Evolutionary conservation across 2,113 vertebrate genomes (phyloP).

Genomic region (Ovis aries): ARS-UI_Ramb_v3.0 NC_056071.1:31894001-31894500

Average conservation of each 20-base stretch:
- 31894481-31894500: conserved; percentile 50
- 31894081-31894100: background rate
- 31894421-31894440: background rate
- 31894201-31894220: background rate
- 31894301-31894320: conserved; percentile 12
- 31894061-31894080: conserved; percentile 1
- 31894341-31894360: background rate
- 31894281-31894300: conserved; percentile 47
- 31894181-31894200: conserved; percentile 1
- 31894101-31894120: conserved; percentile 14
- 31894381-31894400: background rate
- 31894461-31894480: conserved; percentile 8
- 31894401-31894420: background rate
- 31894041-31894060: conserved; percentile 70
- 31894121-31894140: background rate
- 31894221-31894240: background rate
- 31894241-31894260: conserved; percentile 3
- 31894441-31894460: conserved; percentile 11
- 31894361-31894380: background rate
- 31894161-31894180: background rate
- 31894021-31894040: conserved; percentile 64
- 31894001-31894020: conserved; percentile 52
- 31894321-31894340: background rate
- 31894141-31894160: conserved; percentile 31
- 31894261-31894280: conserved; percentile 34